These are phyloP conservation scores for Aporrectodea caliginosa DNA, from an alignment of 1,140 invertebrate species.

Conservation along the genomic window DNA sequence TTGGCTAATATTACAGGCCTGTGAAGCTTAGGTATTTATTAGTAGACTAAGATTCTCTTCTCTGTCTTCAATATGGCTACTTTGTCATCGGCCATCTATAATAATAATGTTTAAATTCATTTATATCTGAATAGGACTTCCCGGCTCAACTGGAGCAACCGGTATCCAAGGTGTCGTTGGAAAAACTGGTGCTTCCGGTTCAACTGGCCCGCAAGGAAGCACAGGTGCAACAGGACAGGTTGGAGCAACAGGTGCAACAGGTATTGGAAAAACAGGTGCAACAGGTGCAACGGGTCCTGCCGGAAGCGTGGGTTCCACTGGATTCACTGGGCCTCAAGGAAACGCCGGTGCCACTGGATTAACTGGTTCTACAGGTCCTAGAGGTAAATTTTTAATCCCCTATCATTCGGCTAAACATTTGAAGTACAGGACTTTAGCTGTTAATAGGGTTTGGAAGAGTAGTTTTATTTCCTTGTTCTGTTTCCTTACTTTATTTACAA, in stretches of 20 bases:
- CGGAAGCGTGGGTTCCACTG: background rate
- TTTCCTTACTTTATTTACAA: too few species aligned
- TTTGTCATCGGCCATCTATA: too few species aligned
- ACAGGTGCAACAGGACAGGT: background rate
- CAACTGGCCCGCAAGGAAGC: conserved; percentile 9
- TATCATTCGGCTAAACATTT: too few species aligned
- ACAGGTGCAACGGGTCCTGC: background rate
- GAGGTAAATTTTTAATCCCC: background rate
- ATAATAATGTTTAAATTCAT: too few species aligned
- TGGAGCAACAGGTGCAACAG: background rate
- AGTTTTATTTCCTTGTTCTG: too few species aligned
- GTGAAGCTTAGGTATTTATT: too few species aligned
- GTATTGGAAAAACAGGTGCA: background rate
- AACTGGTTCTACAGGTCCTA: background rate
- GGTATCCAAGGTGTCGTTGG: background rate
- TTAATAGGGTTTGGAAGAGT: too few species aligned
- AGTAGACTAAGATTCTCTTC: too few species aligned
- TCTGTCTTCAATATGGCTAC: too few species aligned
- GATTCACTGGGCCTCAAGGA: background rate
- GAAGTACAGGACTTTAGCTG: too few species aligned
- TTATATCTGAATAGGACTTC: too few species aligned
- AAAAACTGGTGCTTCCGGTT: background rate
- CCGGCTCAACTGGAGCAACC: background rate
- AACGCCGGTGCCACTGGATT: background rate
- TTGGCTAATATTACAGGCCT: too few species aligned